phyloP scores from a whole-genome alignment of 1,140 invertebrate species.

The Oscheius sp. region DNA sequence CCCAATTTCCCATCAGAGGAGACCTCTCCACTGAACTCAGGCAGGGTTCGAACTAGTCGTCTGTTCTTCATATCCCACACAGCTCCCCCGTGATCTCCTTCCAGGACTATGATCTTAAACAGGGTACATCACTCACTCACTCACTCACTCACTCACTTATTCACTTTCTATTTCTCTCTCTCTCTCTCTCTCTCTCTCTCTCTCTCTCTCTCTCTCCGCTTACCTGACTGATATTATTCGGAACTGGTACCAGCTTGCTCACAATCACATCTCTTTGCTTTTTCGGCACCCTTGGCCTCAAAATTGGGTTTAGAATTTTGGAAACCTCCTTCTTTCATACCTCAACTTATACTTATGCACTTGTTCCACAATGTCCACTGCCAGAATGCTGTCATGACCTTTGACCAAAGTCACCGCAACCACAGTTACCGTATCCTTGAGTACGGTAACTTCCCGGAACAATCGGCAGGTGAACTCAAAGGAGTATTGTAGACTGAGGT shows the following conservation, averaged over 20 bases:
- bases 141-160: not conserved
- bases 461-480: constrained; percentile 49
- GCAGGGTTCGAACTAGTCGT: constrained; percentile 63
- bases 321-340: constrained; percentile 14
- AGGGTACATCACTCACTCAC: constrained; percentile 63
- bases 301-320: constrained; percentile 77
- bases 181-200: no score
- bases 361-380: constrained; percentile 40
- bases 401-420: constrained; percentile 41
- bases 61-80: constrained; percentile 71
- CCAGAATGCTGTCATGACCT: constrained; percentile 48
- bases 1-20: constrained; percentile 70
- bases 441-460: constrained; percentile 43
- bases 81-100: constrained; percentile 76
- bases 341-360: constrained; percentile 59
- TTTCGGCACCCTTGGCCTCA: constrained; percentile 75
- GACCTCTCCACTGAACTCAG: constrained; percentile 66
- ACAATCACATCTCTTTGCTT: constrained; percentile 72
- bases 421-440: constrained; percentile 46
- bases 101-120: constrained; percentile 63
- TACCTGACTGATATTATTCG: constrained; percentile 64
- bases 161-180: no score
- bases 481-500: constrained; percentile 43
- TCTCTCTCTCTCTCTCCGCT: no score
- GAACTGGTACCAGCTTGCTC: constrained; percentile 72